Conservation (phyloP, 2,888 invertebrate genomes). For the Craniophora ligustri region DNA sequence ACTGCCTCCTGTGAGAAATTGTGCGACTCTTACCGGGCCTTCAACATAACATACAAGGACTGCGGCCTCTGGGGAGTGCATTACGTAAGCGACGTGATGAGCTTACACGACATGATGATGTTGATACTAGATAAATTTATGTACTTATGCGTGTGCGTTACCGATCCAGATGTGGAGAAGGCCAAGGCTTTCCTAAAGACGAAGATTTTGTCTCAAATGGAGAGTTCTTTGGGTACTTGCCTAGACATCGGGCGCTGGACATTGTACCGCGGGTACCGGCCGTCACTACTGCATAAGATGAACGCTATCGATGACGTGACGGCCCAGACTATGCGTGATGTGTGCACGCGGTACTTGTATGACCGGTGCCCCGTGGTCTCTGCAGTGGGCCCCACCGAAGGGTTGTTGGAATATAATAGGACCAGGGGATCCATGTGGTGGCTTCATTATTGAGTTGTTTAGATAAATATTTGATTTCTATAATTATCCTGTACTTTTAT, state of each 20-base stretch:
- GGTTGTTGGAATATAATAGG: conserved; percentile 94
- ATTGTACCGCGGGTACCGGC: conserved; percentile 95
- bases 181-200: conserved; percentile 97
- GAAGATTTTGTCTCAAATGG: conserved; percentile 95
- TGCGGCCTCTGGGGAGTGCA: conserved; percentile 98
- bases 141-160: conserved; percentile 94
- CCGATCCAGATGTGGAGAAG: conserved; percentile 95
- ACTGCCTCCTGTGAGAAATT: conserved; percentile 90
- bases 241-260: conserved; percentile 98
- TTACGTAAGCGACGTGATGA: conserved; percentile 92
- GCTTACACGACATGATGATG: conserved; percentile 91
- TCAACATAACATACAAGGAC: conserved; percentile 99
- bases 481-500: background rate
- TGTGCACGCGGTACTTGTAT: conserved; percentile 95
- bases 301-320: conserved; percentile 94
- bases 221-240: conserved; percentile 96
- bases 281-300: conserved; percentile 95
- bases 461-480: background rate
- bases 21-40: conserved; percentile 97
- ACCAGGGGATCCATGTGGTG: conserved; percentile 95
- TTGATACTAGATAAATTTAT: conserved; percentile 94
- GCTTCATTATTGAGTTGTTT: conserved; percentile 81
- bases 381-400: conserved; percentile 96
- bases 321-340: conserved; percentile 92
- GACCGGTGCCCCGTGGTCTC: conserved; percentile 97